Base-by-base conservation (phyloP, 2,888 invertebrate genomes). In the Drosophila histrio region DNA sequence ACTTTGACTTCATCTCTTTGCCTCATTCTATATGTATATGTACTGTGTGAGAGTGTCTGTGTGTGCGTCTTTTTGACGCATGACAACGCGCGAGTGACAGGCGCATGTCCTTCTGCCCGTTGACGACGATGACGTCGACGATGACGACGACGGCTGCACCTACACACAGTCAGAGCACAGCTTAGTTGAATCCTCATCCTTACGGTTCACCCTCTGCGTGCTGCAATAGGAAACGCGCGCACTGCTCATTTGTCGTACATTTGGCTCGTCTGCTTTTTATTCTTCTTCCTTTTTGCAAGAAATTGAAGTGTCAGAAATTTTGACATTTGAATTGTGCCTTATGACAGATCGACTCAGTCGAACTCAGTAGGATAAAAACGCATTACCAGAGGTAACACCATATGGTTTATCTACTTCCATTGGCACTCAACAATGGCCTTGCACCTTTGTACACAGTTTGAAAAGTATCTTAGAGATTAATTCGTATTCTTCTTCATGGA, bases 281-380 rank as follows among this genome's bases (percentile, higher is more conserved):
- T 38, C 13, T 64, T 24, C 19, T 73, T 34, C 21, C 34, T 62
- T 75, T 70, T 72, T 70, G 76, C 66, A 73, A 87, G 87, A 84
- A 90, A 90, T 89, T 81, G 89, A 89, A 89, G 89, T 89, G 91
- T 91, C 91, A 91, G 79, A 91, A 91, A 68, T 91, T 90, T 90
- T 91, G 91, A 91, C 91, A 90, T 88, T 87, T 90, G 89, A 90
- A 91, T 91, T 91, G 88, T 82, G 65, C 52, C 64, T 50, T 57
- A 82, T 87, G 88, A 82, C 88, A 87, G 88, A 82, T 82, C 88
- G 82, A 47, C 64, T 47, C 77, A 56, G 76, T 54, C 70, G 39
- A 46, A 59, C 26, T 28, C 34, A 44, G 49, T 57, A n/a, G 61
- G 24, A 62, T 58, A 30, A 53, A 53, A 77, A 67, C 38, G 85